Evolutionary conservation across 2,888 invertebrate species (phyloP), one percentile per base, ranked within the genome.

Genomic region (Nephrotoma flavescens): DNA sequence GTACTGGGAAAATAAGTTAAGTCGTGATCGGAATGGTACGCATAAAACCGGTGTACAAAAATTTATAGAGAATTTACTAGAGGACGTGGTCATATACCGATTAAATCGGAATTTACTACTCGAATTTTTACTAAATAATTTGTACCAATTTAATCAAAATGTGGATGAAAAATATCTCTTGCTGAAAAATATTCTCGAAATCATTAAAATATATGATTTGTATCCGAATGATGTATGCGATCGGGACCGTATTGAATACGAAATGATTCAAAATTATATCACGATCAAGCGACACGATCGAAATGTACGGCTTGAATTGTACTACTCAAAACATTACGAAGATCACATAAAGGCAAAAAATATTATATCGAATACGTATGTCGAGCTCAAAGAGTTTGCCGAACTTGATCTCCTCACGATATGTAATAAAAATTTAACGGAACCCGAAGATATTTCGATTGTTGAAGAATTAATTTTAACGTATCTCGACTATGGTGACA

Each of bases 81-180:
- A 71, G 3, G 71, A 71, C 11, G 71, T 71, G 31, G 3, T 31
- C 31, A 9, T 71, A 9, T 93, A 94, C 86, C 91, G 94, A 0
- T 93, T 96, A 0, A 91, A 93, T 0, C 94, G 95, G 15, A 93
- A 93, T 87, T 92, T 93, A 19, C 93, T 95, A 0, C 94, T 95
- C 0, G 92, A 94, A 88, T 96, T 96, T 90, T 93, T 95, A 71
- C 91, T 94, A 0, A 92, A 93, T 86, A 92, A 93, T 87, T 93
- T 93, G 0, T 92, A 92, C 2, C 92, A 92, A 87, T 92, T 94
- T 44, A 89, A 89, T 0, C 91, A 93, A 41, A 86, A 88, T 0
- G 87, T 88, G 0, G 87, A 88, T 6, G 89, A 90, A 42, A 94
- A 93, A 88, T 95, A 94, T 89, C 92, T 93, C 47, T 88, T 91